phyloP scores from a whole-genome alignment of 2,113 vertebrate genomes.

The Bucco capensis region DNA sequence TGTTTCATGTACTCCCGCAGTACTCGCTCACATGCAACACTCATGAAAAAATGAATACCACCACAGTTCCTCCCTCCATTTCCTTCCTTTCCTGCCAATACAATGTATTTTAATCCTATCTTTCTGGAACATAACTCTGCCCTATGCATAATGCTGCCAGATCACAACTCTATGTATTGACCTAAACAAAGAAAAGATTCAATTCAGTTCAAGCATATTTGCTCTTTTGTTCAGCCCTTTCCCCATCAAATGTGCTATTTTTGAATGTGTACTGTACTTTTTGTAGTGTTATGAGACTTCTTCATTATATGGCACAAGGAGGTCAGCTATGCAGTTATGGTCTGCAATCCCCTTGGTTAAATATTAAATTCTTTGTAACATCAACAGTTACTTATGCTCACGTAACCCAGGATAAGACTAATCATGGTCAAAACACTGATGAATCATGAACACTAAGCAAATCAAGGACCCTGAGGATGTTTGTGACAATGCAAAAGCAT shows the following conservation, averaged over 20 bases:
- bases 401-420: background rate
- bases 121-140: background rate
- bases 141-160: background rate
- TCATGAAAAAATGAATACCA: background rate
- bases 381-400: background rate
- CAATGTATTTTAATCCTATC: background rate
- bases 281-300: background rate
- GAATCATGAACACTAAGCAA: background rate
- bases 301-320: background rate
- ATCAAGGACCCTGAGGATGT: background rate
- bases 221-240: background rate
- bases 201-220: background rate
- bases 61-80: background rate
- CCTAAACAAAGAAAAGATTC: background rate
- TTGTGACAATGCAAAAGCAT: background rate
- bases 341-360: background rate
- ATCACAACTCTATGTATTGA: background rate
- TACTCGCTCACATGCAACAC: background rate
- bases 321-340: background rate
- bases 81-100: background rate
- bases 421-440: background rate
- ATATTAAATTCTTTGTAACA: background rate
- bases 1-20: background rate
- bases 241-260: background rate
- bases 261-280: background rate